A percentile compares a stretch with the other conserved stretches of the same genome.
phyloP scores from a whole-genome alignment of 2,113 vertebrate genomes.

The Notothenia rossii region DNA sequence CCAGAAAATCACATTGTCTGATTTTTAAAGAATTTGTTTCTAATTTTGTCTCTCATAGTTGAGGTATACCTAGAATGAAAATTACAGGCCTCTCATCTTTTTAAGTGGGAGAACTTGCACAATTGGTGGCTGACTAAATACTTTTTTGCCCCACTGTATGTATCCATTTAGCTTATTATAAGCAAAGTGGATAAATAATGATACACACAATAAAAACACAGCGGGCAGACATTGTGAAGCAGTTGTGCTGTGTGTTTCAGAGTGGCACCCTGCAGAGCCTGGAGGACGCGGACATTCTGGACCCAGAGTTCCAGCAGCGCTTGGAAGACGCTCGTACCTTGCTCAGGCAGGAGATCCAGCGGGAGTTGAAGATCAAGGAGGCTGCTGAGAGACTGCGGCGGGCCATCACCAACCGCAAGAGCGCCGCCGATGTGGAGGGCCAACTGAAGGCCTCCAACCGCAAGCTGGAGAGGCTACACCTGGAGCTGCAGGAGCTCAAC shows the following conservation, averaged over 20 bases:
- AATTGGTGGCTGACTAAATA: no score
- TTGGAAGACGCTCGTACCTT: constrained; percentile 79
- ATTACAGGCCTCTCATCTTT: no score
- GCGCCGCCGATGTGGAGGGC: constrained; percentile 80
- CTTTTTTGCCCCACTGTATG: no score
- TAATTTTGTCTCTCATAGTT: no score
- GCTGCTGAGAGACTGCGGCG: constrained; percentile 81
- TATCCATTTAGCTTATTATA: no score
- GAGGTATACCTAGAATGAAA: no score
- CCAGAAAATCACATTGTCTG: no score
- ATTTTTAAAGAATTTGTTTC: no score
- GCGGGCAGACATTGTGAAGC: background rate
- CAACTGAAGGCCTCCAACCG: constrained; percentile 80
- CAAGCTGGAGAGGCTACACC: constrained; percentile 82
- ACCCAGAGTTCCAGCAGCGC: constrained; percentile 84
- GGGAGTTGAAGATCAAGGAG: constrained; percentile 87
- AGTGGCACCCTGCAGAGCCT: constrained; percentile 62
- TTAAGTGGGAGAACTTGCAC: no score
- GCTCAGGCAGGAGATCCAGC: constrained; percentile 84
- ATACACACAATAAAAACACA: background rate
- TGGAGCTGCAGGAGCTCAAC: constrained; percentile 84
- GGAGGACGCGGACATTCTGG: constrained; percentile 80
- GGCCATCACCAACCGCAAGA: constrained; percentile 81
- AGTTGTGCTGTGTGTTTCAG: constrained; percentile 54
- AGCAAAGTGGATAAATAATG: background rate